Base-by-base conservation (phyloP, 2,797 vertebrate genomes). In the Yasuhikotakia modesta region DNA sequence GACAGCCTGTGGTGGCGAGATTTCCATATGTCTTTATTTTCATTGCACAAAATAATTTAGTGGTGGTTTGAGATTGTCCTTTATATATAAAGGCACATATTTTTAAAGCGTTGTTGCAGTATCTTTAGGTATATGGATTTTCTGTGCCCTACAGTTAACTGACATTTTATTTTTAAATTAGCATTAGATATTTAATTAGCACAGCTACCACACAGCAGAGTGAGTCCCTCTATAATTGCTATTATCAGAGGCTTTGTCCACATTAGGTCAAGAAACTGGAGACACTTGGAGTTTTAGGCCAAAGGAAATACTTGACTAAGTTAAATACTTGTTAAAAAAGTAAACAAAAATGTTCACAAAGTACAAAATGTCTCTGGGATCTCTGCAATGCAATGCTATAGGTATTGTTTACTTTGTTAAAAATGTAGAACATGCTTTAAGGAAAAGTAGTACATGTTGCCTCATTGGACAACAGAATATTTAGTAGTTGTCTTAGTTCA, bases 1-100 rank as follows among this genome's bases (percentile, higher is more conserved):
- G 79, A 63, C 76, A 77, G 76, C 53, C 39, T 73, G 69, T 68
- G 68, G 65, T 77, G 73, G 71, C 55, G 55, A 30, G 64, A 81
- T 78, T 78, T 76, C 50, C 50, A 81, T 83, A 74, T 71, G 53
- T 73, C 63, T 63, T 39, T 4, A 68, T 73, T 77, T 63, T 63
- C 75, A 73, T 17, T 22, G 24, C 43, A 68, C 32, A 52, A 27
- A 73, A 45, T 12, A 27, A 70, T 65, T 65, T n/a, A 22, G n/a
- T 1, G 61, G 12, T 30, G 17, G 27, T 74, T 73, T 69, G n/a
- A 19, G 53, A 46, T 5, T 65, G 39, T 43, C 48, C n/a, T n/a
- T 55, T 32, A 69, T 24, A 27, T 10, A 27, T 69, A 4, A 22
- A 52, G 46, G 14, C 21, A 24, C 35, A n/a, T 55, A 30, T 30